phyloP scores from a whole-genome alignment of 2,113 vertebrate genomes.

The Pachyramphus minor region DNA sequence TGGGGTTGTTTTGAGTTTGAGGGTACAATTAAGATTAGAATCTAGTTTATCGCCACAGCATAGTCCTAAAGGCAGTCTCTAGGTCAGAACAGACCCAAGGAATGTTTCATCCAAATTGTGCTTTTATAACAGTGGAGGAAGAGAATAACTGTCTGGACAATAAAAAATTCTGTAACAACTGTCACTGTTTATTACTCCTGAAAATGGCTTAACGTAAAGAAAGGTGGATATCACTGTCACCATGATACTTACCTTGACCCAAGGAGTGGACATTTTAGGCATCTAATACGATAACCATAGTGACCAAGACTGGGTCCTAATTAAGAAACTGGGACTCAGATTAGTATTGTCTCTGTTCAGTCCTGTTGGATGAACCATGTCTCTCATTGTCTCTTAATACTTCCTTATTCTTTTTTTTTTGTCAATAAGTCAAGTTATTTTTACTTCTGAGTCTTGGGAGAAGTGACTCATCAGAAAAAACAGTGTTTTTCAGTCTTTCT shows the following conservation, averaged over 20 bases:
- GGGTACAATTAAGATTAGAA: constrained; percentile 34
- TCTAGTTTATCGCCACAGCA: neutral
- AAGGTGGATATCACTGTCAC: neutral
- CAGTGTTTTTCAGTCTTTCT: neutral
- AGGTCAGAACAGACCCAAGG: neutral
- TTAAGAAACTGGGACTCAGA: neutral
- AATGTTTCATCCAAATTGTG: neutral
- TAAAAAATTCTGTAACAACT: neutral
- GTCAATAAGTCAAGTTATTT: neutral
- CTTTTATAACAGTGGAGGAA: neutral
- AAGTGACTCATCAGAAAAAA: neutral
- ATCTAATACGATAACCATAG: neutral
- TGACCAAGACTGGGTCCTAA: neutral
- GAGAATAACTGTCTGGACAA: neutral
- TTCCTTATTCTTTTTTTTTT: neutral
- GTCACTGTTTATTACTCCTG: neutral
- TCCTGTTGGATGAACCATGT: neutral
- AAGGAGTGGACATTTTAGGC: neutral
- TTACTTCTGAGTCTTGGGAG: neutral
- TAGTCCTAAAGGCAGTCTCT: neutral
- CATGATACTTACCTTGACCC: neutral
- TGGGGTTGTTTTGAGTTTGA: neutral
- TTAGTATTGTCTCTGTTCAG: neutral
- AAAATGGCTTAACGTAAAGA: neutral
- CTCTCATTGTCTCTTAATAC: neutral